phyloP scores from a whole-genome alignment of 1,140 invertebrate genomes.

The Goniozus legneri region DNA sequence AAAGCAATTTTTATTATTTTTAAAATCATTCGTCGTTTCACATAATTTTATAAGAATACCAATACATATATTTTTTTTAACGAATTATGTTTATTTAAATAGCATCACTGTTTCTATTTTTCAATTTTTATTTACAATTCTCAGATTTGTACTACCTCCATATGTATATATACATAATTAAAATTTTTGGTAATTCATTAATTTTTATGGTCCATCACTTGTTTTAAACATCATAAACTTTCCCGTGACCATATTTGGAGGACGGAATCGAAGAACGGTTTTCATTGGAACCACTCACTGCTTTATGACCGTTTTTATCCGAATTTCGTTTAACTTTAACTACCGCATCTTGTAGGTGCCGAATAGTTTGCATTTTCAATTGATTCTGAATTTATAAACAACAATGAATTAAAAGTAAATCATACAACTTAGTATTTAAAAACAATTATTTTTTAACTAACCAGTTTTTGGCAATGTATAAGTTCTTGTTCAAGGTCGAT shows the following conservation, averaged over 20 bases:
- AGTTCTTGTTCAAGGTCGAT: too few species aligned
- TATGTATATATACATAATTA: slow-evolving; percentile 2
- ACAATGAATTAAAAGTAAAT: slow-evolving; percentile 3
- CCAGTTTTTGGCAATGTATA: too few species aligned
- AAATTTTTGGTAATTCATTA: not conserved
- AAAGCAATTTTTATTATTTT: too few species aligned
- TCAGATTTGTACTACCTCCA: slow-evolving; percentile 4
- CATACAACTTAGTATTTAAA: slow-evolving; percentile 1
- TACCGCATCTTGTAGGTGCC: slow-evolving; percentile 44
- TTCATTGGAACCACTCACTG: slow-evolving; percentile 46
- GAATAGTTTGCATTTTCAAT: slow-evolving; percentile 48
- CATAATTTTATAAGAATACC: too few species aligned
- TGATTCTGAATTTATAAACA: slow-evolving; percentile 38
- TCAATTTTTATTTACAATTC: slow-evolving; percentile 21
- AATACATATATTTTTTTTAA: too few species aligned
- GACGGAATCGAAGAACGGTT: slow-evolving; percentile 41
- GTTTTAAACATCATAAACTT: slow-evolving; percentile 52
- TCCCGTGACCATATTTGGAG: slow-evolving; percentile 43
- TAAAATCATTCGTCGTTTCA: too few species aligned
- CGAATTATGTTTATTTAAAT: slow-evolving; percentile 13
- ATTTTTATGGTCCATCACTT: too few species aligned
- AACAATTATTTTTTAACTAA: slow-evolving; percentile 10
- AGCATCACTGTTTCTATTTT: slow-evolving; percentile 17
- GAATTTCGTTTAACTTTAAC: slow-evolving; percentile 46
- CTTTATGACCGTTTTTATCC: slow-evolving; percentile 44